Evolutionary conservation across 2,888 invertebrate genomes (phyloP).

Genomic region (Polymixis lichenea): DNA sequence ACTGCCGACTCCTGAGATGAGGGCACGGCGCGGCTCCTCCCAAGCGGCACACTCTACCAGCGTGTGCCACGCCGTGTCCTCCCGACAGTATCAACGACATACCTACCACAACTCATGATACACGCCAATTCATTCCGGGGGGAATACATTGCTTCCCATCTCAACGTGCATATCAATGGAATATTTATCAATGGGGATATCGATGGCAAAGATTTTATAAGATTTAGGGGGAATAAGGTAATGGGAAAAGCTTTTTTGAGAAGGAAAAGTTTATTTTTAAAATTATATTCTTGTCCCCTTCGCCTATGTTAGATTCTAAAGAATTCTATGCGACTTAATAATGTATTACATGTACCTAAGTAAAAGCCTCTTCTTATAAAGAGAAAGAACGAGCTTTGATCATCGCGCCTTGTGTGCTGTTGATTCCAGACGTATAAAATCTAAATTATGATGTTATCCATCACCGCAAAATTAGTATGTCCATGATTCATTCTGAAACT

Average conservation of each 20-base stretch:
- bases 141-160: conserved; percentile 40
- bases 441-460: neutral
- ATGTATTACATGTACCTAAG: neutral
- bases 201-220: conserved; percentile 36
- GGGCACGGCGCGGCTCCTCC: too few species aligned
- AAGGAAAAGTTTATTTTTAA: conserved; percentile 21
- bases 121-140: conserved; percentile 14
- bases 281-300: neutral
- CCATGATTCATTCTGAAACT: conserved; percentile 10
- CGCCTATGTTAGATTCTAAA: neutral
- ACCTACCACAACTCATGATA: conserved; percentile 30
- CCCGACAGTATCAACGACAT: conserved; percentile 10
- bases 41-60: too few species aligned
- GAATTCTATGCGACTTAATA: neutral
- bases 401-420: neutral
- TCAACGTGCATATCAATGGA: conserved; percentile 37
- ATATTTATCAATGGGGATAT: conserved; percentile 54
- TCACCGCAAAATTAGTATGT: neutral
- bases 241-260: conserved; percentile 25
- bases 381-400: neutral
- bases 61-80: too few species aligned
- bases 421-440: neutral
- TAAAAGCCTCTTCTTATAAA: neutral
- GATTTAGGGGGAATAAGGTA: conserved; percentile 17
- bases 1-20: too few species aligned